Conservation (phyloP, 2,797 vertebrate genomes). For the Fistularia commersonii region DNA sequence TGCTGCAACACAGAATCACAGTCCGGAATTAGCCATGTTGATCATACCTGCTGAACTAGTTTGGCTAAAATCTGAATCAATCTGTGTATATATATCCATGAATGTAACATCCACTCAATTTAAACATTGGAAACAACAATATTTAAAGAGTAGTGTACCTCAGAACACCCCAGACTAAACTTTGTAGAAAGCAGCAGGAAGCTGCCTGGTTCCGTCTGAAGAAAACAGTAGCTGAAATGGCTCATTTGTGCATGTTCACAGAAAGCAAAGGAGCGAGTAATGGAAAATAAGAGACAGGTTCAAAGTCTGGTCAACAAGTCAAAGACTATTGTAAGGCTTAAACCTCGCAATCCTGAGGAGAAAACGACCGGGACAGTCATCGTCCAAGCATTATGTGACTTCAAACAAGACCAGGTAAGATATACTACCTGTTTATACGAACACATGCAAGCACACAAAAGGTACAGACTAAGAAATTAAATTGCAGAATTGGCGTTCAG, state of each 20-base stretch:
- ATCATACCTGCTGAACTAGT: too few species aligned
- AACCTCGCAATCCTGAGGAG: constrained; percentile 89
- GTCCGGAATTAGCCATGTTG: not conserved
- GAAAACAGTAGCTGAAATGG: not conserved
- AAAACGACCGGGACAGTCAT: constrained; percentile 80
- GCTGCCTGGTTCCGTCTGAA: too few species aligned
- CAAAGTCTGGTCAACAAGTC: constrained; percentile 91
- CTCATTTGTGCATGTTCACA: constrained; percentile 44
- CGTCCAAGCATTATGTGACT: constrained; percentile 91
- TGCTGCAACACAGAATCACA: not conserved
- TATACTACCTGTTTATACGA: not conserved
- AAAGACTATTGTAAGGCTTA: constrained; percentile 88
- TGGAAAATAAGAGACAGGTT: constrained; percentile 92
- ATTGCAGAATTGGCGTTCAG: not conserved
- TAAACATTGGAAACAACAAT: too few species aligned
- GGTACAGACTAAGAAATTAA: not conserved
- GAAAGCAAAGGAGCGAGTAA: constrained; percentile 86
- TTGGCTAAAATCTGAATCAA: too few species aligned
- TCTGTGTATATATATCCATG: too few species aligned
- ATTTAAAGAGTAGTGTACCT: too few species aligned
- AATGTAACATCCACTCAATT: too few species aligned
- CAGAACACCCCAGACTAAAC: too few species aligned
- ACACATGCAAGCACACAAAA: constrained; percentile 2
- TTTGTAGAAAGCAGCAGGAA: not conserved
- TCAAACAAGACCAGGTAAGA: constrained; percentile 94